A percentile compares a stretch with the other conserved stretches of the same genome.
phyloP scores from a whole-genome alignment of 2,797 vertebrate species.

The Chanos chanos region DNA sequence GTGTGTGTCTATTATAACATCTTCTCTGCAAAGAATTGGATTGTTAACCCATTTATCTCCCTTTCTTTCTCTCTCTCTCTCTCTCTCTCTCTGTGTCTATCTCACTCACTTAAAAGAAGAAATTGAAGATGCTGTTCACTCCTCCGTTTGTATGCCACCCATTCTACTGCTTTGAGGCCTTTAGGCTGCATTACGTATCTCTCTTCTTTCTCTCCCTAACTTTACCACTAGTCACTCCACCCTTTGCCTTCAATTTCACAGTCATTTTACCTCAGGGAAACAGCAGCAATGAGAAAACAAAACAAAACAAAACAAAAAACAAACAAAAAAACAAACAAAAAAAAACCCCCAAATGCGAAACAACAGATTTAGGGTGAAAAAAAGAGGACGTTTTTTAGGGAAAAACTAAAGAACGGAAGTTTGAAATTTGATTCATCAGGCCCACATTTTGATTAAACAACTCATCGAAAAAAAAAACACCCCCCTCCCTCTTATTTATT shows the following conservation, averaged over 20 bases:
- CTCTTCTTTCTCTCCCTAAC: slow-evolving; percentile 23
- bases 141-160: no score
- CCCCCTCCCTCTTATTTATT: slow-evolving; percentile 20
- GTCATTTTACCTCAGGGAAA: slow-evolving; percentile 28
- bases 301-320: slow-evolving; percentile 18
- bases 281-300: background rate
- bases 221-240: slow-evolving; percentile 27
- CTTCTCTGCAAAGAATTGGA: no score
- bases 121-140: no score
- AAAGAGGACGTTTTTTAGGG: no score
- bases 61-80: no score
- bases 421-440: slow-evolving; percentile 40
- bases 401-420: slow-evolving; percentile 10
- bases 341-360: background rate
- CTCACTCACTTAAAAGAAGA: no score
- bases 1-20: no score
- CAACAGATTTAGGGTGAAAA: no score
- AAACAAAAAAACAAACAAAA: background rate
- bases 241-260: slow-evolving; percentile 37
- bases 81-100: no score
- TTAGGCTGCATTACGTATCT: no score
- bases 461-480: slow-evolving; percentile 18
- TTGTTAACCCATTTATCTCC: no score
- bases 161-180: no score
- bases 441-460: slow-evolving; percentile 4